phyloP scores from a whole-genome alignment of 2,888 invertebrate species.

The Xestoiulus laeticollis region DNA sequence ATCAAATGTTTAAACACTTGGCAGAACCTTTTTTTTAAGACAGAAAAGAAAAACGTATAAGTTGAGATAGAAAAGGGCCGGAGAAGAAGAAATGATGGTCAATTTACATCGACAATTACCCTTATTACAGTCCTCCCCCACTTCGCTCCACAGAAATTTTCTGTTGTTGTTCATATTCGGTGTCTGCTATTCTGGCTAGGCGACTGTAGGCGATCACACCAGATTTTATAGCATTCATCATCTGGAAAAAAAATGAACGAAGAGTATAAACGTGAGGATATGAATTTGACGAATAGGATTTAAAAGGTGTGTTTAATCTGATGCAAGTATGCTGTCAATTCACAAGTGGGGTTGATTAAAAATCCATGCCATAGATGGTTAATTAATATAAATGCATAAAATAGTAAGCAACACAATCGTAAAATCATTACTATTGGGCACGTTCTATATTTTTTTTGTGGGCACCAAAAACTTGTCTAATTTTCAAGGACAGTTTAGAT shows the following conservation, averaged over 20 bases:
- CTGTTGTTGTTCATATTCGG: conserved; percentile 82
- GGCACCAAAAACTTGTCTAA: too few relatives aligned
- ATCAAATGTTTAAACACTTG: background rate
- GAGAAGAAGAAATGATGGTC: conserved; percentile 31
- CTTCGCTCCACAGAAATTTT: conserved; percentile 85
- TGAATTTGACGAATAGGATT: background rate
- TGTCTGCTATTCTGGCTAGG: conserved; percentile 92
- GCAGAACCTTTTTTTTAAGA: background rate
- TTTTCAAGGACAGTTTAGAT: too few relatives aligned
- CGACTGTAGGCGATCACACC: conserved; percentile 95
- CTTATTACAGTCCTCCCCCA: conserved; percentile 86
- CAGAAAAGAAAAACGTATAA: background rate
- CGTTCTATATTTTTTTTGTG: too few relatives aligned
- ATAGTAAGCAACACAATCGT: too few relatives aligned
- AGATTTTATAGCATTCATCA: conserved; percentile 98
- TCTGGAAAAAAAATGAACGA: conserved; percentile 71
- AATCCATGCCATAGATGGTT: background rate
- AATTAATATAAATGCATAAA: background rate
- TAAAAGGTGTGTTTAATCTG: background rate
- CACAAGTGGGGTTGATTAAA: background rate
- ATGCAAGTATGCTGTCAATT: background rate
- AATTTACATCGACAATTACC: background rate
- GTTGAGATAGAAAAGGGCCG: background rate
- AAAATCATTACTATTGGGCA: too few relatives aligned
- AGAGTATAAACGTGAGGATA: background rate